Evolutionary conservation across 1,140 invertebrate genomes (phyloP).

Genomic region (Venturia canescens): DNA sequence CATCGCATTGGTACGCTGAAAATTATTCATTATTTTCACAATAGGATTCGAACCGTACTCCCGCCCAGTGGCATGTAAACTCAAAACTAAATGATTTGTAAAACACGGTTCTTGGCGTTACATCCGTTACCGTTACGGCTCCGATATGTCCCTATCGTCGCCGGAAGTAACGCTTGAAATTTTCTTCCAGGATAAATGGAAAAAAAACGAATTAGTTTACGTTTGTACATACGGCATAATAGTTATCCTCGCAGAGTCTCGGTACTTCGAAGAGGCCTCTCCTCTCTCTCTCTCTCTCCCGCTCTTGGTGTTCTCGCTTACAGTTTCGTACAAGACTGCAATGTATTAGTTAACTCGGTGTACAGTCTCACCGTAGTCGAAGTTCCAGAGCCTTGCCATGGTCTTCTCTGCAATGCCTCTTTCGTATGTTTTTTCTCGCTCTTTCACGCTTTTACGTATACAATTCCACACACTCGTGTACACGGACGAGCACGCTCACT

Average conservation of each 20-base stretch:
- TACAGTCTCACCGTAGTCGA: background rate
- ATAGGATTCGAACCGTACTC: too few species aligned
- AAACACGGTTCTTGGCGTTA: too few species aligned
- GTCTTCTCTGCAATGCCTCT: slow-evolving; percentile 54
- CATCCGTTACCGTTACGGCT: too few species aligned
- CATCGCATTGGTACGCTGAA: too few species aligned
- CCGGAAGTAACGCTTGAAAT: too few species aligned
- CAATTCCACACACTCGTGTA: background rate
- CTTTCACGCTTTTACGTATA: slow-evolving; percentile 6
- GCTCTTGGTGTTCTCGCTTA: slow-evolving; percentile 9
- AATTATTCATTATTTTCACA: too few species aligned
- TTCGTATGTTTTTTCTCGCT: slow-evolving; percentile 54
- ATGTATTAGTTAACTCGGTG: slow-evolving; percentile 19
- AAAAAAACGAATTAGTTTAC: background rate
- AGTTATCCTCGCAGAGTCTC: background rate
- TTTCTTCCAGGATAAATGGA: background rate
- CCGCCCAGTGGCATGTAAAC: too few species aligned
- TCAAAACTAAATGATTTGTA: too few species aligned
- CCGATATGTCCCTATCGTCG: too few species aligned
- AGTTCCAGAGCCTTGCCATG: background rate
- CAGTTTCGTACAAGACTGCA: slow-evolving; percentile 17
- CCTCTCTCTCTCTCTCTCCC: background rate
- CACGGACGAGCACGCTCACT: background rate
- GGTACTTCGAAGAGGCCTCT: background rate
- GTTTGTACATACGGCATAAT: too few species aligned